A percentile compares a stretch with the other conserved stretches of the same genome.
Evolutionary conservation across 2,888 invertebrate species (phyloP).

Genomic region (Panzeria rudis): DNA sequence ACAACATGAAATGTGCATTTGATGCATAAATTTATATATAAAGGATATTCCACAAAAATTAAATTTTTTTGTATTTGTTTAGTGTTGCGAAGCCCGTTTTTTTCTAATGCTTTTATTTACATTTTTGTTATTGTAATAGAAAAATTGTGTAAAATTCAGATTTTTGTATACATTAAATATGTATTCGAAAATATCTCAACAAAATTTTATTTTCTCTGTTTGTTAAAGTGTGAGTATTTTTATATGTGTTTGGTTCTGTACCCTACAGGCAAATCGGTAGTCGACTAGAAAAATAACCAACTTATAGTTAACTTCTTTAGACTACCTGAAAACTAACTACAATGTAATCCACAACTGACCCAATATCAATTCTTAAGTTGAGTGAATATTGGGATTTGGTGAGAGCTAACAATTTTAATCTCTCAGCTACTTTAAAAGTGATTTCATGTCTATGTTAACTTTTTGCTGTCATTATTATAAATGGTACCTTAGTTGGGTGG

Average conservation of each 20-base stretch:
- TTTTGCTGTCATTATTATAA: too few relatives aligned
- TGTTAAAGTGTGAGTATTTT: neutral
- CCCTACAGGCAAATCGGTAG: too few relatives aligned
- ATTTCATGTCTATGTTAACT: too few relatives aligned
- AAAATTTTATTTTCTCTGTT: neutral
- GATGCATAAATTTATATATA: conserved; percentile 49
- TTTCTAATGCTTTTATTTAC: conserved; percentile 19
- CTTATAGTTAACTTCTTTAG: too few relatives aligned
- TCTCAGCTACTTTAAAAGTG: too few relatives aligned
- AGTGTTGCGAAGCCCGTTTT: neutral
- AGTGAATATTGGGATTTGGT: too few relatives aligned
- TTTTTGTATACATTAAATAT: conserved; percentile 18
- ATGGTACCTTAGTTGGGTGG: too few relatives aligned
- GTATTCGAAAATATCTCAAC: neutral
- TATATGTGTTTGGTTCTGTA: neutral
- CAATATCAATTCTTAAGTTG: too few relatives aligned
- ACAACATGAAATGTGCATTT: conserved; percentile 63
- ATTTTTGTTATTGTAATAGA: conserved; percentile 8
- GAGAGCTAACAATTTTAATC: too few relatives aligned
- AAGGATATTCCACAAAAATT: conserved; percentile 12
- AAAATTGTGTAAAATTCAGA: neutral
- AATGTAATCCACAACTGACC: too few relatives aligned
- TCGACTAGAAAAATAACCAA: too few relatives aligned
- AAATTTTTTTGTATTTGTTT: conserved; percentile 9
- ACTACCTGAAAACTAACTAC: too few relatives aligned